Evolutionary conservation across 2,888 invertebrate species (phyloP).

Genomic region (Caenorhabditis japonica): DNA sequence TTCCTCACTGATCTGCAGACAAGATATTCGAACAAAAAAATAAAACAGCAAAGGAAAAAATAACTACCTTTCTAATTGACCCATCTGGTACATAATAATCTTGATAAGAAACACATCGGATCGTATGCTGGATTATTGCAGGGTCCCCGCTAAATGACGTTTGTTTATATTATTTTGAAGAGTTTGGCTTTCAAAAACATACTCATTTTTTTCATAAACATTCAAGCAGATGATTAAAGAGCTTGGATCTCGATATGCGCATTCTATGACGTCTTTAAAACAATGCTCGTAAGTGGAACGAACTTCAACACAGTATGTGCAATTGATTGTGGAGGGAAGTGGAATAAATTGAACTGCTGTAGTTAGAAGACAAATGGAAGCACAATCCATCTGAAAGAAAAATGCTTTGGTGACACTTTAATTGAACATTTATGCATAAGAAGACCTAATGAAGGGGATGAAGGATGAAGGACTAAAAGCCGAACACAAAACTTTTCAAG

Average conservation of each 20-base stretch:
- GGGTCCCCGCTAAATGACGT: conserved; percentile 32
- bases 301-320: conserved; percentile 65
- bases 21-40: neutral
- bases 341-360: conserved; percentile 57
- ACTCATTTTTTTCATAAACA: conserved; percentile 58
- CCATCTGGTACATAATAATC: conserved; percentile 58
- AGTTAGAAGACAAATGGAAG: conserved; percentile 59
- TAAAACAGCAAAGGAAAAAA: neutral
- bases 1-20: conserved; percentile 36
- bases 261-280: conserved; percentile 68
- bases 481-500: too few species aligned
- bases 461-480: too few species aligned
- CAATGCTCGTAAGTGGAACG: conserved; percentile 63
- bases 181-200: neutral
- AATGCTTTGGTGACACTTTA: neutral
- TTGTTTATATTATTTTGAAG: neutral
- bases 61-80: conserved; percentile 33
- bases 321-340: conserved; percentile 39
- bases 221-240: conserved; percentile 61
- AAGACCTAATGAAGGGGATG: too few species aligned
- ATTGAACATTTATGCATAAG: too few species aligned
- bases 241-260: conserved; percentile 67
- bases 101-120: conserved; percentile 59
- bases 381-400: conserved; percentile 56
- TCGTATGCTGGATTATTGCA: conserved; percentile 53